These are phyloP conservation scores for Catharus fuscescens DNA, from an alignment of 2,113 vertebrate species.

Conservation along the genomic window DNA sequence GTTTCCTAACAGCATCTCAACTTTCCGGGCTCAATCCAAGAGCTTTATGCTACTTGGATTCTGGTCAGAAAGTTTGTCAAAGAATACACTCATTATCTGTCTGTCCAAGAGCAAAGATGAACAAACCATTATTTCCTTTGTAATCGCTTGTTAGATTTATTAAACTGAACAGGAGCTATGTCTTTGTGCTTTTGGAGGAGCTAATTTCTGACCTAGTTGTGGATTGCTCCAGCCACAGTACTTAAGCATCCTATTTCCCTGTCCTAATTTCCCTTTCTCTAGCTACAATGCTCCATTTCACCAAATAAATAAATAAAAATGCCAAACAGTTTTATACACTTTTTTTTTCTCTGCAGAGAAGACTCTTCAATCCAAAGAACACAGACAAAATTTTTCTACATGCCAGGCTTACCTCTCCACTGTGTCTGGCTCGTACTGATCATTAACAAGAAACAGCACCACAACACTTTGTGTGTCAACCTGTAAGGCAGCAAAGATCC, in stretches of 20 bases:
- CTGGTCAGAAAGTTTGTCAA: background rate
- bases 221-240: background rate
- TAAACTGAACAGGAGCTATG: background rate
- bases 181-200: background rate
- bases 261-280: background rate
- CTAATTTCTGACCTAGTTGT: constrained; percentile 27
- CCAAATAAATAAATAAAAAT: background rate
- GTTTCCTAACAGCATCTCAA: background rate
- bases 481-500: background rate
- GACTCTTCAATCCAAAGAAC: background rate
- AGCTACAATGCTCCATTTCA: background rate
- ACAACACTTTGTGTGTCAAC: background rate
- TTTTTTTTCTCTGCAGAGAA: background rate
- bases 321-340: background rate
- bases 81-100: background rate
- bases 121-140: background rate
- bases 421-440: fast-evolving
- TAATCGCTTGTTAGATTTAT: background rate
- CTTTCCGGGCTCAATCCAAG: background rate
- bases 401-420: background rate
- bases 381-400: background rate
- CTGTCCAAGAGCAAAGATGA: background rate
- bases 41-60: background rate
- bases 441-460: background rate
- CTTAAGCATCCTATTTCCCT: background rate